Base-by-base conservation (phyloP, 2,888 invertebrate genomes). In the Hydrotaea diabolus region DNA sequence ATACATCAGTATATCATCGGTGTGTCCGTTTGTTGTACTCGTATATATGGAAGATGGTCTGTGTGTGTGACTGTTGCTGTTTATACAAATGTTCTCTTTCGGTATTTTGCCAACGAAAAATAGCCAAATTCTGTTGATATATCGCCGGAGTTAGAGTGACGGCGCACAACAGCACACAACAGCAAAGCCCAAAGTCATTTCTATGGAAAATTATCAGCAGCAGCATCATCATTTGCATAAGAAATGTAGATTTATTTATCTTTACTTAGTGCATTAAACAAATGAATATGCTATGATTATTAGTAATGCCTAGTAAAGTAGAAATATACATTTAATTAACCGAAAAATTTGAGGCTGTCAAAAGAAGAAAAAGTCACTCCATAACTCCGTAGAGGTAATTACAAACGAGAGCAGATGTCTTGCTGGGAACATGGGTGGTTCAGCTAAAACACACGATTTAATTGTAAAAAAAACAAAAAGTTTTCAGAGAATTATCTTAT, bases 161-260 rank as follows among this genome's bases (percentile, higher is more conserved):
- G n/a, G n/a, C n/a, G n/a, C n/a, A n/a, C n/a, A n/a, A n/a, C n/a
- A n/a, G n/a, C n/a, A n/a, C n/a, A n/a, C n/a, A n/a, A n/a, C n/a
- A n/a, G n/a, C n/a, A n/a, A n/a, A 49, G 49, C 8, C 59, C 59
- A 59, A 59, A 13, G 15, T 59, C 5, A 23, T 26, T 23, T 59
- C 3, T 3, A 26, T 59, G 26, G 59, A 59, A 26, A 23, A 26
- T 26, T 26, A 15, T 59, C 59, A 59, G 26, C 59, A 59, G 26
- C 59, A 59, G 26, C 31, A 31, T 31, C 2, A 15, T 59, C 59
- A 59, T 59, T 26, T 26, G 59, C 59, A 59, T 59, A 59, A 11
- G 26, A 59, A 59, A 59, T 26, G 26, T 19, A 59, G 59, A 59
- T 59, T 59, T 26, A 59, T 59, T 3, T 59, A 23, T 31, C 31